phyloP scores from a whole-genome alignment of 2,888 invertebrate species.

The Morpho deidamia region DNA sequence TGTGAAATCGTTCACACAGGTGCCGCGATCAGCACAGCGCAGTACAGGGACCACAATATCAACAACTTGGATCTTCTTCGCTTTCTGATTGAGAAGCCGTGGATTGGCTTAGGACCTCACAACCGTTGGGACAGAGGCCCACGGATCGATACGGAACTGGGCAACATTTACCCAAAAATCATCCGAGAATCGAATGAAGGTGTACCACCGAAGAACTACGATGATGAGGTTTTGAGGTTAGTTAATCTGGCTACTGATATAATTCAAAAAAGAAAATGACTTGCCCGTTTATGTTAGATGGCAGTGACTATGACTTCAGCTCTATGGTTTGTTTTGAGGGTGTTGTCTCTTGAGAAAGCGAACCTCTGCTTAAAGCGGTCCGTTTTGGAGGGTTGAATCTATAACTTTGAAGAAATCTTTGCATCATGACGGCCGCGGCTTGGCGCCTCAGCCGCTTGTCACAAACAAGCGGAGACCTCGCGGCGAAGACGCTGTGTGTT shows the following conservation, averaged over 20 bases:
- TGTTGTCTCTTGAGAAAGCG: too few species aligned
- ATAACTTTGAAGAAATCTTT: too few species aligned
- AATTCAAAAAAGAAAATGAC: too few species aligned
- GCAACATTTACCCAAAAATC: conserved; percentile 16
- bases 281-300: too few species aligned
- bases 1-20: conserved; percentile 31
- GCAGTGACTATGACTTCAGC: too few species aligned
- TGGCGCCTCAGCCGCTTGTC: too few species aligned
- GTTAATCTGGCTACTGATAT: neutral
- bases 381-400: too few species aligned
- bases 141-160: conserved; percentile 25
- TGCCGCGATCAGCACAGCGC: conserved; percentile 37
- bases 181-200: conserved; percentile 15
- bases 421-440: too few species aligned
- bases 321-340: too few species aligned
- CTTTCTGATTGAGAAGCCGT: conserved; percentile 44
- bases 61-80: conserved; percentile 52
- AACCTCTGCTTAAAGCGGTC: too few species aligned
- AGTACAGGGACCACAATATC: conserved; percentile 39
- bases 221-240: conserved; percentile 47
- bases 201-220: conserved; percentile 29
- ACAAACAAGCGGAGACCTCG: too few species aligned
- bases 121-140: conserved; percentile 28
- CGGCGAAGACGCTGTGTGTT: too few species aligned
- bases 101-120: conserved; percentile 35